Evolutionary conservation across 2,888 invertebrate species (phyloP).

Genomic region (Mythimna albipuncta): DNA sequence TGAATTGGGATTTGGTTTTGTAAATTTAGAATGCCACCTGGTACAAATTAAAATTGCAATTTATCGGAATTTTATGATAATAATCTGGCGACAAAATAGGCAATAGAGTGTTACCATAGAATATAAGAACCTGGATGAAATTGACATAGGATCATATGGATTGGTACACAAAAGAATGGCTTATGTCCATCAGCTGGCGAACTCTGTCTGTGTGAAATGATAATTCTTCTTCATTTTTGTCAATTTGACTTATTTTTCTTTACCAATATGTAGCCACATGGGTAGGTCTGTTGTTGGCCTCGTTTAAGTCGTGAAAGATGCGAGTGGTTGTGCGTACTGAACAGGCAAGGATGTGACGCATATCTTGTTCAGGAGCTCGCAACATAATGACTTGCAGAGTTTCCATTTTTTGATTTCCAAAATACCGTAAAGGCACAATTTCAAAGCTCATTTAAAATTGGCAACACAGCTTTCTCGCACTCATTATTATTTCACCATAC

Average conservation of each 20-base stretch:
- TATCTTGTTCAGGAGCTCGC: no score
- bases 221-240: no score
- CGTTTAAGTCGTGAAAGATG: no score
- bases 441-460: conserved; percentile 42
- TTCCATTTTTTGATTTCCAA: neutral
- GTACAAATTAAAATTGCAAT: no score
- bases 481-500: conserved; percentile 51
- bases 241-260: no score
- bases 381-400: neutral
- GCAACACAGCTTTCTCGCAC: conserved; percentile 39
- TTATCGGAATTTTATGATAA: no score
- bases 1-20: neutral
- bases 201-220: no score
- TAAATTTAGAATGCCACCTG: neutral
- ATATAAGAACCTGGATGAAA: neutral
- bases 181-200: neutral
- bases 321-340: no score
- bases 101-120: neutral
- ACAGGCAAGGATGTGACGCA: no score
- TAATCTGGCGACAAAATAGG: neutral
- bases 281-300: no score
- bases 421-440: conserved; percentile 6
- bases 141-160: no score
- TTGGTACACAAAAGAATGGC: neutral
- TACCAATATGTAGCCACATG: no score